Evolutionary conservation across 2,797 vertebrate genomes (phyloP), one percentile per base, ranked within the genome.

Genomic region (Urophycis tenuis): DNA sequence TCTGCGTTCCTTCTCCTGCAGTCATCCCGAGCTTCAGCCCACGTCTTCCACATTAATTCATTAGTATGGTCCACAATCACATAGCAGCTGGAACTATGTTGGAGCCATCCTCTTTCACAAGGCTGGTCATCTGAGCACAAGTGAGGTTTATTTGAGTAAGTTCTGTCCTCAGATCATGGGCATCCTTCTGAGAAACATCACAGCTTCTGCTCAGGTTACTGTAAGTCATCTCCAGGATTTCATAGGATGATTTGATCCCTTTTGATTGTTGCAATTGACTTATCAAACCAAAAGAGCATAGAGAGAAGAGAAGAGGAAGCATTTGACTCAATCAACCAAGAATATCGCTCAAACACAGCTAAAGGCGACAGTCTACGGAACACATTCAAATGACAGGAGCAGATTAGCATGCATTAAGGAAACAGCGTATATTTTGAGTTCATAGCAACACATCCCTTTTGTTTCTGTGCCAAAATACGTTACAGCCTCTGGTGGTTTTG

Each of bases 81-180:
- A 32, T 88, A 90, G 75, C 90, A 92, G 75, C 78, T 88, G 53
- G 80, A 25, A 1, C 41, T 0, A 0, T 0, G 3, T 0, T 0
- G 0, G 0, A 0, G 0, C 89, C 89, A 92, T 11, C 49, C 71
- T 0, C 0, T 0, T 71, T 32, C 74, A 81, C 92, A 93, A 35
- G 76, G 0, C 8, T 64, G 75, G 9, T 81, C 85, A 71, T 39
- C 60, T 88, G 83, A 77, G 75, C 53, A 81, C 0, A 71, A 29
- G 3, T 79, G 45, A 53, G 0, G 83, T 15, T n/a, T 11, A 8
- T 30, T 19, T 12, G 78, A 85, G 33, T 12, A 34, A 81, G 85
- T 45, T 33, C n/a, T 12, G 29, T 33, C 36, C 31, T 79, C 74
- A 81, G 70, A 2, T 72, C 39, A 6, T 5, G 64, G 41, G 74